phyloP scores from a whole-genome alignment of 2,797 vertebrate species.

The Malurus splendens region DNA sequence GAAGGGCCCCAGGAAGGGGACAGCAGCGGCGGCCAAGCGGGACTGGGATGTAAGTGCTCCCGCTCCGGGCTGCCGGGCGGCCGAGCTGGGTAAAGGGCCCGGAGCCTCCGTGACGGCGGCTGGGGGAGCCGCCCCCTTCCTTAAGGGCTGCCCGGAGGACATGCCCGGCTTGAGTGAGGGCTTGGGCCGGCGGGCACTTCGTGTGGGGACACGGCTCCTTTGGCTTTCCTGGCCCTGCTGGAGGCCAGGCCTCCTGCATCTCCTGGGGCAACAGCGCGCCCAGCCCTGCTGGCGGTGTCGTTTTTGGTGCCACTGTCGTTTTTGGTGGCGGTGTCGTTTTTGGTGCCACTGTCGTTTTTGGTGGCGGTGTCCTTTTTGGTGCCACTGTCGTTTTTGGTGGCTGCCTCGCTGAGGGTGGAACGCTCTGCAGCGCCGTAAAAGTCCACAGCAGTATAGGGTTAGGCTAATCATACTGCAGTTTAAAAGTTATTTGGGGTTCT shows the following conservation, averaged over 20 bases:
- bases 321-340: no score
- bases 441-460: rapidly evolving
- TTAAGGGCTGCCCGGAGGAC: no score
- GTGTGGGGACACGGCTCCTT: not conserved
- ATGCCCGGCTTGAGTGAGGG: rapidly evolving
- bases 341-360: not conserved
- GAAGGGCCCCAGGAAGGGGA: not conserved
- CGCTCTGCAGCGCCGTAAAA: rapidly evolving
- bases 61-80: not conserved
- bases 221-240: not conserved
- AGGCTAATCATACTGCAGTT: rapidly evolving
- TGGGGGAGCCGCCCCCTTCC: not conserved
- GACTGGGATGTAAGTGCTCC: slow-evolving; percentile 47
- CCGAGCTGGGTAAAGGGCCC: not conserved
- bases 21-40: not conserved
- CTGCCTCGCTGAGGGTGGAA: rapidly evolving
- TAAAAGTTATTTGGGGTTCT: rapidly evolving
- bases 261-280: rapidly evolving
- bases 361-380: no score
- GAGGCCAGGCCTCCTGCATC: not conserved
- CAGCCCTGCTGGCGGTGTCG: rapidly evolving
- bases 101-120: rapidly evolving
- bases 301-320: no score
- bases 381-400: not conserved
- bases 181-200: not conserved